These are phyloP conservation scores for Lydus trimaculatus DNA, from an alignment of 2,888 invertebrate genomes.

Conservation along the genomic window DNA sequence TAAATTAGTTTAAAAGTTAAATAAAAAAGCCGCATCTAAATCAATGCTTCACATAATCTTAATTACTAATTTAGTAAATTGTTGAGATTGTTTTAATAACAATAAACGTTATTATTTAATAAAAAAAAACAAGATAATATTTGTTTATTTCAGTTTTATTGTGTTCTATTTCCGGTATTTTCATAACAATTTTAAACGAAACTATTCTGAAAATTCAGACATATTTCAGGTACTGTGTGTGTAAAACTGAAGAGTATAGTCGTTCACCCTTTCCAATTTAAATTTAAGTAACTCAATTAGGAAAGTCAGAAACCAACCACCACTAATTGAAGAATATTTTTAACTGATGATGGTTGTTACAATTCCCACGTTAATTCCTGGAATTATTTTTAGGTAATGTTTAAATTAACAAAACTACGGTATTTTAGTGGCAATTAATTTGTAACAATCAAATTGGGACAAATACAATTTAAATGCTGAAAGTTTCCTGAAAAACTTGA, in stretches of 20 bases:
- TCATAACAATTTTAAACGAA: no score
- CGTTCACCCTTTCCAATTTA: background rate
- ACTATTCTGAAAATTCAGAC: background rate
- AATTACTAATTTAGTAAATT: background rate
- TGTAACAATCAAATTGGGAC: no score
- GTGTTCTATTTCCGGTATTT: background rate
- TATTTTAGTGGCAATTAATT: no score
- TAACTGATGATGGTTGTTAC: background rate
- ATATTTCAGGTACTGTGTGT: background rate
- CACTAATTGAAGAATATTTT: background rate
- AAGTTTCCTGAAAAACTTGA: no score
- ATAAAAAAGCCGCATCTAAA: background rate
- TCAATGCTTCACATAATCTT: background rate
- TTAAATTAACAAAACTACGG: no score
- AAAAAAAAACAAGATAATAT: background rate
- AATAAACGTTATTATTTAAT: background rate
- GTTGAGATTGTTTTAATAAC: background rate
- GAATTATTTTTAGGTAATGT: background rate
- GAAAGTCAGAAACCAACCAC: background rate
- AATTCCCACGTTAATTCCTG: slow-evolving; percentile 2
- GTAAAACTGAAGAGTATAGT: background rate
- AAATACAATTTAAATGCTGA: no score
- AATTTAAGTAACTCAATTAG: slow-evolving; percentile 4
- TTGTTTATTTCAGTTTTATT: background rate
- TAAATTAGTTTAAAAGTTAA: background rate